phyloP scores from a whole-genome alignment of 2,888 invertebrate genomes.

The Prenolepis imparis region DNA sequence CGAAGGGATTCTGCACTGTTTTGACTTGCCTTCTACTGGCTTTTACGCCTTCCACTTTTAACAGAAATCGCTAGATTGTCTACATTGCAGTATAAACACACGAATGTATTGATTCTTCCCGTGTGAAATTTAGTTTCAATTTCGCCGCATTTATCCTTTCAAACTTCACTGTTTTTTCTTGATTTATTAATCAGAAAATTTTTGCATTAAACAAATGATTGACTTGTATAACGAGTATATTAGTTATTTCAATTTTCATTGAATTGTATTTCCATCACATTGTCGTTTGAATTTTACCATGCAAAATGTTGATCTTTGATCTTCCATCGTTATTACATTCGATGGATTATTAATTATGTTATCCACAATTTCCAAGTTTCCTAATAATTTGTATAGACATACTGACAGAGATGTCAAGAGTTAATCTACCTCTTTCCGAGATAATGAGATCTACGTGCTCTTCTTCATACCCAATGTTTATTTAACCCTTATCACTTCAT shows the following conservation, averaged over 20 bases:
- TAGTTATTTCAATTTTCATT: not conserved
- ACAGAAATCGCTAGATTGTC: slow-evolving; percentile 3
- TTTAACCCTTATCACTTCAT: slow-evolving; percentile 5
- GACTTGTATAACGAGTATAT: not conserved
- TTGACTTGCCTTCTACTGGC: slow-evolving; percentile 38
- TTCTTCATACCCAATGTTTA: slow-evolving; percentile 19
- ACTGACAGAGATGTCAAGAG: not conserved
- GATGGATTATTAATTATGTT: not conserved
- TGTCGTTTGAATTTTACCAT: not conserved
- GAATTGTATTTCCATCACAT: not conserved
- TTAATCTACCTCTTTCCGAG: slow-evolving; percentile 14
- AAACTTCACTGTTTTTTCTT: not conserved
- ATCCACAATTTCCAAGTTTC: slow-evolving; percentile 13
- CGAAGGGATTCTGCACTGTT: slow-evolving; percentile 44
- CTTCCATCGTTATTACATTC: slow-evolving; percentile 5
- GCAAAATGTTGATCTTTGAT: not conserved
- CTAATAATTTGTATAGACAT: slow-evolving; percentile 21
- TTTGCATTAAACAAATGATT: not conserved
- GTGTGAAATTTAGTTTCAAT: slow-evolving; percentile 27
- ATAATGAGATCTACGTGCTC: slow-evolving; percentile 26
- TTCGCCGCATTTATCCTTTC: not conserved
- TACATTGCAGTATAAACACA: slow-evolving; percentile 24
- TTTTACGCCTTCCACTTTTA: slow-evolving; percentile 47
- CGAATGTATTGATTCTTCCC: slow-evolving; percentile 26
- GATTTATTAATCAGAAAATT: not conserved